Evolutionary conservation across 2,797 vertebrate species (phyloP), one percentile per base, ranked within the genome.

Genomic region (Coccyzus lansbergi): DNA sequence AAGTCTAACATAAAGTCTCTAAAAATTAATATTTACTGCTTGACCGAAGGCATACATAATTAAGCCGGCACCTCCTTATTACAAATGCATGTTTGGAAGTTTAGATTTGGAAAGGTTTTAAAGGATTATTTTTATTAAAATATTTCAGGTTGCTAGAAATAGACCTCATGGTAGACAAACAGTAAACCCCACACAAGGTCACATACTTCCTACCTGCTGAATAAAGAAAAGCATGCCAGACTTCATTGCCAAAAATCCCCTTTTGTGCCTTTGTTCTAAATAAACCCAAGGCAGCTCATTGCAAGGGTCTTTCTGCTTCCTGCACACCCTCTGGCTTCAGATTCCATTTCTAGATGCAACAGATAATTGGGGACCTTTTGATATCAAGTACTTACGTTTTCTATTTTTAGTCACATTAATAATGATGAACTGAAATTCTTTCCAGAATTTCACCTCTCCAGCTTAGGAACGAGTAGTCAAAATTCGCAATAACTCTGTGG

Each of bases 281-380:
- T 91, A 92, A 96, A 96, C 12, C 38, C 31, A 64, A 89, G 70
- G 78, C 85, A 96, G 75, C 91, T 97, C 75, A 96, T 94, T 97
- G 95, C 86, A 86, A 94, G 92, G 88, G 64, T 89, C 92, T 97
- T 94, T 97, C 96, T 97, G 77, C 82, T 87, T 95, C 85, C 85
- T 81, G 19, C 31, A 15, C 70, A 55, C 67, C 67, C 56, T 74
- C 63, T 9, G 18, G 92, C 95, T 96, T 96, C 96, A 38, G 75
- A 95, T 93, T 94, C 91, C 93, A 94, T 97, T 98, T 98, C 95
- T 91, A 83, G 93, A 96, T 97, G 97, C 64, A 89, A 95, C 64
- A 96, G 83, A 97, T 97, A 97, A 98, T 97, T 97, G 96, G 92
- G 87, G 83, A 94, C 95, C 97, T 97, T 97, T 97, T 95, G 94